Base-by-base conservation (phyloP, 2,797 vertebrate species). In the Etheostoma perlongum region DNA sequence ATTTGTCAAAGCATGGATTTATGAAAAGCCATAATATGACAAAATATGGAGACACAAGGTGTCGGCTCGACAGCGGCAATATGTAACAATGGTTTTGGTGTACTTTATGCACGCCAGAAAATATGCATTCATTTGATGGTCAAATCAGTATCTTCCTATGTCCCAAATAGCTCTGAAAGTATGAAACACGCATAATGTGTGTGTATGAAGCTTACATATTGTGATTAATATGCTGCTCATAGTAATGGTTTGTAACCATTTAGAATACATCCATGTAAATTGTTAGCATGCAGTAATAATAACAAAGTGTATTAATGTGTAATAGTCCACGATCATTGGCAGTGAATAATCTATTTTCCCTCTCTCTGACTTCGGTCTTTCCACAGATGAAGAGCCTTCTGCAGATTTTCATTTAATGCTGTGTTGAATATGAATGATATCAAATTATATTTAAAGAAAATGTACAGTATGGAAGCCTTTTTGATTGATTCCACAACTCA, bases 401-500 rank as follows among this genome's bases (percentile, higher is more conserved):
- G 3, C 10, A 11, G 36, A 40, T 40, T 40, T 40, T 1, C 36
- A 40, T 11, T 36, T 9, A 9, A 51, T 19, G 64, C 55, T 72
- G 53, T 72, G 62, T 70, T 51, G 2, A 63, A 48, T 52, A 15
- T 21, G 5, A 55, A 48, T 52, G 3, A 48, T 42, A 54, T 48
- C 0, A 60, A 33, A 58, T 44, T 1, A 21, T 57, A 25, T 63
- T 46, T 72, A 36, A 25, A 21, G 46, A 55, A 10, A 49, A 55
- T 36, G 23, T 62, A 64, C 2, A 71, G 25, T 42, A 44, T 76
- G 18, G 55, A 53, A 51, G 30, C 27, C 2, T 40, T 66, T 40
- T 51, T 59, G 8, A 74, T 14, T 46, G 27, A 68, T 58, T 77
- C 61, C 6, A 49, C 42, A 46, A 15, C 61, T 61, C 40, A 61